Base-by-base conservation (phyloP, 2,113 vertebrate genomes). In the Bufo bufo region DNA sequence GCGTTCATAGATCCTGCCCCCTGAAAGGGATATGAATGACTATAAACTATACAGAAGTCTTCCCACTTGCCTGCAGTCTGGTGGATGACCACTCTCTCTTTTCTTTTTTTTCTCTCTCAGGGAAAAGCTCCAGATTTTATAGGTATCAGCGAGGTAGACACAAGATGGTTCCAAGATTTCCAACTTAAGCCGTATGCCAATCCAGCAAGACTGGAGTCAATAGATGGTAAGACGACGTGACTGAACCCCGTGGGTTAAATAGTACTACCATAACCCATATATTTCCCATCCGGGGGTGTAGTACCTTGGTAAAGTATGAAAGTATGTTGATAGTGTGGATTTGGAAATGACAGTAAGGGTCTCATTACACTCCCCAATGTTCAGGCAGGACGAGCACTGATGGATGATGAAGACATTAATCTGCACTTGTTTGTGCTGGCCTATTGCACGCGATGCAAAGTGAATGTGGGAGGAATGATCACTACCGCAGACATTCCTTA, bases 131-230 rank as follows among this genome's bases (percentile, higher is more conserved):
- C 98, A 52, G 97, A 99, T 85, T 99, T 99, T 85, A 93, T 94
- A 59, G 97, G 95, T 1, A 94, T 99, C 47, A 96, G 95, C 0
- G 98, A 99, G 78, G 94, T 91, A 92, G 97, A 94, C 1, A n/a
- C 92, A 0, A 96, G 97, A 90, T 99, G 97, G 98, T 95, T 99
- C 90, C 98, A 99, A 91, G 98, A 99, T 91, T 99, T 99, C 85
- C 96, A 94, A 2, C 92, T 97, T 82, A 99, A 98, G 90, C 94
- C 98, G 0, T 97, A 97, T 0, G 95, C 97, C 17, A 98, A 83
- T 89, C 98, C 98, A 0, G 97, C 97, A 89, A 99, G 98, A 92
- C 91, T 99, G 58, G 98, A 99, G 92, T 99, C 98, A 4, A 99
- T 97, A 0, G 97, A 97, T 6, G 97, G 97, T 97, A 90, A 93